Evolutionary conservation across 2,888 invertebrate species (phyloP), one percentile per base, ranked within the genome.

Genomic region (Xestia c-nigrum): DNA sequence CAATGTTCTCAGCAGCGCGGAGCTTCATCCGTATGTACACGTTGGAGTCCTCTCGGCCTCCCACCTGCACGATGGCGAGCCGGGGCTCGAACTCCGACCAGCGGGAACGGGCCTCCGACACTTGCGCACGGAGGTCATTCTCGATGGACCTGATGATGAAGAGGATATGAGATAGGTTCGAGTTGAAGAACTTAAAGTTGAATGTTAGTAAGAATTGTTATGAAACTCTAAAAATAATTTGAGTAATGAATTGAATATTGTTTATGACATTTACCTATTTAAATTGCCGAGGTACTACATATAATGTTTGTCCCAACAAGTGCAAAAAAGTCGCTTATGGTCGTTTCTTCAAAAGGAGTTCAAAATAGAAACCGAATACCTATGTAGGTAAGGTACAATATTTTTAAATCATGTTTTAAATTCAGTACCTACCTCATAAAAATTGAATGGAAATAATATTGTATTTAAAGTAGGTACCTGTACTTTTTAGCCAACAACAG

Each of bases 11-110:
- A 0, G 99, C 99, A 0, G 99, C 98, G 94, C 98, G 99, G 76
- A 99, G 97, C 96, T 99, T 99, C 98, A 99, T 99, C 55, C 99
- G 97, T 92, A 99, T 99, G 96, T 99, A 99, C 9, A 99, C 99
- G 96, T 99, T 99, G 65, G 99, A 99, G 95, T 99, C 99, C 94
- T 99, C 99, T 1, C 99, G 97, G 3, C 98, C 98, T 19, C 99
- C 99, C 80, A 99, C 99, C 97, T 99, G 98, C 65, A 99, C 98
- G 91, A 99, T 99, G 40, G 99, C 98, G 85, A 99, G 97, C 21
- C 98, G 98, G 0, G 98, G 98, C 84, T 94, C 94, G 93, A 98
- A 99, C 80, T 97, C 95, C 4, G 98, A 97, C 76, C 97, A 90
- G 82, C 95, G 93, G 73, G 96, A 91, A 69, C 97, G 97, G 82